These are phyloP conservation scores for Tenualosa ilisha DNA, from an alignment of 2,797 vertebrate species.

Conservation along the genomic window DNA sequence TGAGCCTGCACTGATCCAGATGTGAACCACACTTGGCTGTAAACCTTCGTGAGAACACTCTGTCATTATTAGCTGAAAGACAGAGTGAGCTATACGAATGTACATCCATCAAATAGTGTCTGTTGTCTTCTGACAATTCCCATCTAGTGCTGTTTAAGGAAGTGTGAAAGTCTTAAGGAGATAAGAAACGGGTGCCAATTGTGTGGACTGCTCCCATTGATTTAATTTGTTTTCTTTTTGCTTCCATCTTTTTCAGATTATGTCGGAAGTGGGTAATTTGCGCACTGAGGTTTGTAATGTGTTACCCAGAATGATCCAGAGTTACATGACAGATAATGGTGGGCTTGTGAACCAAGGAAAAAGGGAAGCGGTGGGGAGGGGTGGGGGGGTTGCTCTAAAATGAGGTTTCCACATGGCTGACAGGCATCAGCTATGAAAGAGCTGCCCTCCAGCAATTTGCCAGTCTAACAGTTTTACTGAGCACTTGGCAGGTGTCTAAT, in stretches of 20 bases:
- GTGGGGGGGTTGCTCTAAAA: slow-evolving; percentile 29
- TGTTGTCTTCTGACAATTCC: background rate
- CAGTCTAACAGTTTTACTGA: slow-evolving; percentile 47
- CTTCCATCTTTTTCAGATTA: slow-evolving; percentile 48
- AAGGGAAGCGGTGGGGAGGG: slow-evolving; percentile 30
- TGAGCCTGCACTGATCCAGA: background rate
- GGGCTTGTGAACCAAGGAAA: slow-evolving; percentile 41
- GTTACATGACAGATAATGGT: slow-evolving; percentile 46
- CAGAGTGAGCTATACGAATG: background rate
- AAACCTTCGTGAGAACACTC: background rate
- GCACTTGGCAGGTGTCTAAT: slow-evolving; percentile 52
- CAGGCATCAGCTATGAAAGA: slow-evolving; percentile 30
- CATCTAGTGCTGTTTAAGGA: background rate
- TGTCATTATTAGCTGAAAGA: background rate
- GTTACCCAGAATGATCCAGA: slow-evolving; percentile 39
- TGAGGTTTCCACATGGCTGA: slow-evolving; percentile 41
- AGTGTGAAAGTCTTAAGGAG: background rate
- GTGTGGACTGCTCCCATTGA: slow-evolving; percentile 33
- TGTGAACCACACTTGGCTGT: background rate
- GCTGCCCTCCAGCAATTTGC: slow-evolving; percentile 34
- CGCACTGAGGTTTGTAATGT: slow-evolving; percentile 26
- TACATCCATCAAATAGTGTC: background rate
- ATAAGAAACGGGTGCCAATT: slow-evolving; percentile 18
- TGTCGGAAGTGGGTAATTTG: slow-evolving; percentile 32
- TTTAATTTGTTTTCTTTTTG: slow-evolving; percentile 45